Percentiles rank a stretch among this genome's conserved stretches.
Conservation (phyloP, 2,113 vertebrate species). For the Pseudopodoces humilis region DNA sequence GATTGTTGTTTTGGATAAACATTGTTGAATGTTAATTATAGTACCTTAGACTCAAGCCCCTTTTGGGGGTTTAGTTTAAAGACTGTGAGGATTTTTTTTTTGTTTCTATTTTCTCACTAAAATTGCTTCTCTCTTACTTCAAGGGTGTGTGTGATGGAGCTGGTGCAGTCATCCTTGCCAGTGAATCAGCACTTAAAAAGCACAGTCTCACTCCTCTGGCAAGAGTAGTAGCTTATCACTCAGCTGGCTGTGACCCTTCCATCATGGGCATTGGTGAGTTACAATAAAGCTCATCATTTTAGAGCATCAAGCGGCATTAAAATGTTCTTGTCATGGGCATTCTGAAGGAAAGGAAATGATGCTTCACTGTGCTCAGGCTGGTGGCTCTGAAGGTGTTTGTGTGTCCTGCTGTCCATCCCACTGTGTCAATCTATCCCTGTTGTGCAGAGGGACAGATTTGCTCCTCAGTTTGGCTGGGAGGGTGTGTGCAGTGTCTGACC, state of each 20-base stretch:
- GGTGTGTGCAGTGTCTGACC: not conserved
- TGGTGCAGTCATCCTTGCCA: slow-evolving; percentile 87
- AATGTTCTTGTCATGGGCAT: not conserved
- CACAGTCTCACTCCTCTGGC: slow-evolving; percentile 91
- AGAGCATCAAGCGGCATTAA: not conserved
- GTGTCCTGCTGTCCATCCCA: rapidly evolving
- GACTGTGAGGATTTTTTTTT: rapidly evolving
- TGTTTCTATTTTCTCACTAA: not conserved
- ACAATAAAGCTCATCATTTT: not conserved
- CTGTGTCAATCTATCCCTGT: not conserved
- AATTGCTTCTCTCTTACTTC: not conserved
- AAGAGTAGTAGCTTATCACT: slow-evolving; percentile 89
- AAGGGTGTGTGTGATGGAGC: slow-evolving; percentile 95
- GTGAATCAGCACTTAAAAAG: slow-evolving; percentile 90
- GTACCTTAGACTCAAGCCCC: not conserved
- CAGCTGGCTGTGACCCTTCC: slow-evolving; percentile 90
- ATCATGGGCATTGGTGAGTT: slow-evolving; percentile 97
- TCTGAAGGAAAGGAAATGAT: not conserved
- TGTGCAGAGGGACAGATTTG: not conserved
- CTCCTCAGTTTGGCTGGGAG: not conserved
- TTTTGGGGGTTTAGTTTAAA: not conserved
- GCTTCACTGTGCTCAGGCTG: not conserved
- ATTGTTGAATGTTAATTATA: not conserved
- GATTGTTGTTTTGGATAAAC: not conserved
- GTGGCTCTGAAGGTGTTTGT: not conserved